Base-by-base conservation (phyloP, 92 coral and sea anemone species). In the Palythoa grandiflora region DNA sequence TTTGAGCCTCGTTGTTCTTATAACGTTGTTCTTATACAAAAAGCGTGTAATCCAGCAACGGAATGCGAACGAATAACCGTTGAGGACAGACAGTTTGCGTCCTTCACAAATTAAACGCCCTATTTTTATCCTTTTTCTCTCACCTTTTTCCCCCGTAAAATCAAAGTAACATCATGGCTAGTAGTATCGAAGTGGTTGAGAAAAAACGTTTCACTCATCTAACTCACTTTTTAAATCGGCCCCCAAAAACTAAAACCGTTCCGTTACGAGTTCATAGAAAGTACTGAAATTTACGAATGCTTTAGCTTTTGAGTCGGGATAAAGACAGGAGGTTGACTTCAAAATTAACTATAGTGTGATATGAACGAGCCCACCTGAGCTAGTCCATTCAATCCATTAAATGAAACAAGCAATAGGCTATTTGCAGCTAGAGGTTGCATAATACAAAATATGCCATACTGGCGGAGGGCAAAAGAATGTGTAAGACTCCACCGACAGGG, bases 41-140 rank as follows among this genome's bases (percentile, higher is more conserved):
- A 28, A 28, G 28, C 28, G 28, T 28, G 28, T 28, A 28, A 0
- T 28, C 84, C 77, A 86, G 83, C 76, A 86, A 1, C 84, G 51
- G 20, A 86, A 76, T 10, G 89, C 89, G 6, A 85, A 60, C 8
- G 73, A 65, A 59, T 87, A 77, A 11, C 89, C 85, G 65, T 87
- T 87, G 28, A 87, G 50, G 8, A 61, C 63, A 0, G 85, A 85
- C 19, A 85, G 89, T 8, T 50, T 48, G 1, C 71, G 57, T 3
- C 90, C 90, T 16, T 87, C 90, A 16, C 90, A 87, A 16, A 78
- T 16, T 38, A 87, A 21, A 3, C 21, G 38, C 15, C 90, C 90
- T 7, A 78, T 87, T 12, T 50, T 78, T 68, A 68, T 78, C 8
- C 85, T 85, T 21, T 87, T 87, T n/a, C 71, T 2, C 63, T 77